phyloP scores from a whole-genome alignment of 1,140 invertebrate species.

The Ganaspis sp. region DNA sequence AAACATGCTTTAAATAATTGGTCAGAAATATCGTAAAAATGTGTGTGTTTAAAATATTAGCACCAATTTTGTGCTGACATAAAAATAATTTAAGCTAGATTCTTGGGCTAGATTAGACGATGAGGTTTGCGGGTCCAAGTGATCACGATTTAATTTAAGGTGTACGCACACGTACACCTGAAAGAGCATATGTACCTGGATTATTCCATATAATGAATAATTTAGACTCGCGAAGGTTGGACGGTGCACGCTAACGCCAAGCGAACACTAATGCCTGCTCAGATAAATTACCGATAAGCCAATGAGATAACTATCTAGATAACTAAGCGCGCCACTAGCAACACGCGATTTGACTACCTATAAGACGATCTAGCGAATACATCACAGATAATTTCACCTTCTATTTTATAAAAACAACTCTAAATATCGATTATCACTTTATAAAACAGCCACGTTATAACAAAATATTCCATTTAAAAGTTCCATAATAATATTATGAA shows the following conservation, averaged over 20 bases:
- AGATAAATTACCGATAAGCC: constrained; percentile 77
- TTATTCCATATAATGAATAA: constrained; percentile 73
- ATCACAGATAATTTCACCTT: constrained; percentile 1
- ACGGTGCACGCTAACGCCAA: constrained; percentile 71
- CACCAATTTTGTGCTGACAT: not conserved
- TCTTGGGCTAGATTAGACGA: not conserved
- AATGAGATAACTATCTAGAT: constrained; percentile 71
- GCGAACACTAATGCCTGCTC: constrained; percentile 76
- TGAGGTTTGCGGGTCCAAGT: not conserved
- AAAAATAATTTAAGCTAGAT: not conserved
- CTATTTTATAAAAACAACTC: not conserved
- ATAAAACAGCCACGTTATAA: not conserved
- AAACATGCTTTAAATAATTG: too few species aligned
- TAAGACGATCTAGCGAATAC: constrained; percentile 4
- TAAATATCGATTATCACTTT: not conserved
- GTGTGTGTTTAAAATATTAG: not conserved
- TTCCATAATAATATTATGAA: not conserved
- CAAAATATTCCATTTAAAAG: not conserved
- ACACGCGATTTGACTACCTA: constrained; percentile 54
- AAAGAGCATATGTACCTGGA: constrained; percentile 50
- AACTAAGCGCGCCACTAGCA: constrained; percentile 62
- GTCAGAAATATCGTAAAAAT: too few species aligned
- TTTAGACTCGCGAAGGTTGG: constrained; percentile 67
- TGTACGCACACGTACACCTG: constrained; percentile 40
- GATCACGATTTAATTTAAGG: constrained; percentile 7